Evolutionary conservation across 2,113 vertebrate species (phyloP).

Genomic region (Takifugu flavidus): DNA sequence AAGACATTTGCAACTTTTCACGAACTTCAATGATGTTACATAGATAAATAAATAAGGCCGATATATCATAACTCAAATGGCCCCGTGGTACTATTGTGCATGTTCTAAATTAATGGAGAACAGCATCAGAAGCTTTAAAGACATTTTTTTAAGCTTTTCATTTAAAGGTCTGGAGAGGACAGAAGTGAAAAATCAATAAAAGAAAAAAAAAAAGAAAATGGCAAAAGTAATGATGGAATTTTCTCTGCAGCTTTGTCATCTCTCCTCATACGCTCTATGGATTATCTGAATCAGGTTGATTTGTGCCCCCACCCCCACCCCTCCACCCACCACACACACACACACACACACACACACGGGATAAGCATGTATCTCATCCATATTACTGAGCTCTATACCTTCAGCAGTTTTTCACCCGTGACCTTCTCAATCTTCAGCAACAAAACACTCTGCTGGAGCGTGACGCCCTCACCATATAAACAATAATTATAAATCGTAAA

Average conservation of each 20-base stretch:
- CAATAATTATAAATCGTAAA: slow-evolving; percentile 53
- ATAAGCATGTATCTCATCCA: slow-evolving; percentile 45
- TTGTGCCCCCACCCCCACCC: slow-evolving; percentile 2
- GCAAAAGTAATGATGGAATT: too few species aligned
- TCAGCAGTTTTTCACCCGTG: slow-evolving; percentile 56
- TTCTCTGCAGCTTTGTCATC: slow-evolving; percentile 18
- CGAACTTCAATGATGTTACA: too few species aligned
- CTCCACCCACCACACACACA: slow-evolving; percentile 1
- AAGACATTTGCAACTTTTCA: too few species aligned
- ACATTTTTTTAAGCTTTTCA: too few species aligned
- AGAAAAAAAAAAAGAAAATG: too few species aligned
- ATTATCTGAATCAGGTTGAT: slow-evolving; percentile 22
- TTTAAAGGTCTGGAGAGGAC: too few species aligned
- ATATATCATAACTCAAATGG: too few species aligned
- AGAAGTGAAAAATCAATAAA: too few species aligned
- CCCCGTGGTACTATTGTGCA: too few species aligned
- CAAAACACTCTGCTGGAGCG: slow-evolving; percentile 38
- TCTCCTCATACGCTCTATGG: slow-evolving; percentile 35
- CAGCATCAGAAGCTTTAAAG: too few species aligned
- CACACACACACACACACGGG: slow-evolving; percentile 37
- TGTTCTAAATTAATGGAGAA: too few species aligned
- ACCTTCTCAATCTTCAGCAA: slow-evolving; percentile 60
- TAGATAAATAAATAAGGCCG: too few species aligned
- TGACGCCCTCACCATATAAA: slow-evolving; percentile 45
- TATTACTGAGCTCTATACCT: slow-evolving; percentile 44